These are phyloP conservation scores for Manacus vitellinus DNA, from an alignment of 2,113 vertebrate species.

Conservation along the genomic window DNA sequence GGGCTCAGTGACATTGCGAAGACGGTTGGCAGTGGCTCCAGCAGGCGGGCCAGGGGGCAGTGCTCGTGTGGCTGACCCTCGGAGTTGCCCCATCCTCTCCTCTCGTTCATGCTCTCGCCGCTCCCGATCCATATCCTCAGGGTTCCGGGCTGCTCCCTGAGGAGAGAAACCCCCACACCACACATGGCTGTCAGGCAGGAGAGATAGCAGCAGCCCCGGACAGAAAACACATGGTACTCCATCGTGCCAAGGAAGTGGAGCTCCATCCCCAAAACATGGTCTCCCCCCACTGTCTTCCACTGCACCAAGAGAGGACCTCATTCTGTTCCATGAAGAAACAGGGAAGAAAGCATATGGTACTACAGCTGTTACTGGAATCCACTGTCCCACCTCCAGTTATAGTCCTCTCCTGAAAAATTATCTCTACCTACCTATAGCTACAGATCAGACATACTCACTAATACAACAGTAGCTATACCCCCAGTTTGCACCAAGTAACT, in stretches of 20 bases:
- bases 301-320: neutral
- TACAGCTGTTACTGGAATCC: neutral
- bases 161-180: accelerated
- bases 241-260: neutral
- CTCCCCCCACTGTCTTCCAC: neutral
- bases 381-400: neutral
- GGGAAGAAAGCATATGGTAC: neutral
- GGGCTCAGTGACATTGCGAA: slow-evolving; percentile 89
- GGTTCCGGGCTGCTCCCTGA: slow-evolving; percentile 91
- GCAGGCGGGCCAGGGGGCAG: slow-evolving; percentile 79
- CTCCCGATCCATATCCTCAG: slow-evolving; percentile 91
- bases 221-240: neutral
- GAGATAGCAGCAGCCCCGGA: neutral
- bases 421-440: neutral
- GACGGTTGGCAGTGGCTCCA: slow-evolving; percentile 83
- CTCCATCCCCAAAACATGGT: neutral
- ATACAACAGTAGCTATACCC: neutral
- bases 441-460: neutral
- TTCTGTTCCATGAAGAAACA: neutral
- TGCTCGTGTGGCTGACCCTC: slow-evolving; percentile 80
- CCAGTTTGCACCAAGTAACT: neutral
- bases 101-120: slow-evolving; percentile 89
- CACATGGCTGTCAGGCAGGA: accelerated
- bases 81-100: slow-evolving; percentile 87
- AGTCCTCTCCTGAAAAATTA: neutral